A percentile compares a stretch with the other conserved stretches of the same genome.
phyloP scores from a whole-genome alignment of 2,888 invertebrate genomes.

The Geotrupes spiniger region DNA sequence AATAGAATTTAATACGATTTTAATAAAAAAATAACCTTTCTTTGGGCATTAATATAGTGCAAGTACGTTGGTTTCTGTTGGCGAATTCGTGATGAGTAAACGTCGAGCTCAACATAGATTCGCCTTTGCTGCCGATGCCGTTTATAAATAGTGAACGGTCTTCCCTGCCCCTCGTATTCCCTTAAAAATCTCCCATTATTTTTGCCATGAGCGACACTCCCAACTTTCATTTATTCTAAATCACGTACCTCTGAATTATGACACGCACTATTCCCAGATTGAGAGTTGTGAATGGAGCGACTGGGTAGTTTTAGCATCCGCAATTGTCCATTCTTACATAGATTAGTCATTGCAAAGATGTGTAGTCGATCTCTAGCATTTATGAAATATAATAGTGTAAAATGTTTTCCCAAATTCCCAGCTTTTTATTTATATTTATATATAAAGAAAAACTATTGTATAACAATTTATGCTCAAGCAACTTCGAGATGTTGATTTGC shows the following conservation, averaged over 20 bases:
- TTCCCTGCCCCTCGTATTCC: background rate
- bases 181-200: background rate
- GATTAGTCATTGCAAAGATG: slow-evolving; percentile 41
- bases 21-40: slow-evolving; percentile 46
- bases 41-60: slow-evolving; percentile 47
- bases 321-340: slow-evolving; percentile 43
- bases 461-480: slow-evolving; percentile 31
- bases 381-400: slow-evolving; percentile 39
- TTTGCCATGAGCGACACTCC: slow-evolving; percentile 13
- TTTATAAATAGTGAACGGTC: slow-evolving; percentile 22
- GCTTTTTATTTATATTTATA: slow-evolving; percentile 17
- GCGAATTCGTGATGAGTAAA: slow-evolving; percentile 23
- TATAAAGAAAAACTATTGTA: slow-evolving; percentile 24
- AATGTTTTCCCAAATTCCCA: slow-evolving; percentile 38
- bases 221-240: slow-evolving; percentile 12
- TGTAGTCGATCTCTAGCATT: slow-evolving; percentile 46
- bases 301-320: slow-evolving; percentile 43
- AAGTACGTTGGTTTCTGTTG: slow-evolving; percentile 27
- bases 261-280: slow-evolving; percentile 39
- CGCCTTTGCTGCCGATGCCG: slow-evolving; percentile 29
- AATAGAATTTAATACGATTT: slow-evolving; percentile 51
- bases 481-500: slow-evolving; percentile 32
- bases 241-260: slow-evolving; percentile 32
- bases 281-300: slow-evolving; percentile 40
- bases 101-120: slow-evolving; percentile 19